A percentile compares a stretch with the other conserved stretches of the same genome.
phyloP scores from a whole-genome alignment of 2,888 invertebrate species.

The Drosophila diplacantha region DNA sequence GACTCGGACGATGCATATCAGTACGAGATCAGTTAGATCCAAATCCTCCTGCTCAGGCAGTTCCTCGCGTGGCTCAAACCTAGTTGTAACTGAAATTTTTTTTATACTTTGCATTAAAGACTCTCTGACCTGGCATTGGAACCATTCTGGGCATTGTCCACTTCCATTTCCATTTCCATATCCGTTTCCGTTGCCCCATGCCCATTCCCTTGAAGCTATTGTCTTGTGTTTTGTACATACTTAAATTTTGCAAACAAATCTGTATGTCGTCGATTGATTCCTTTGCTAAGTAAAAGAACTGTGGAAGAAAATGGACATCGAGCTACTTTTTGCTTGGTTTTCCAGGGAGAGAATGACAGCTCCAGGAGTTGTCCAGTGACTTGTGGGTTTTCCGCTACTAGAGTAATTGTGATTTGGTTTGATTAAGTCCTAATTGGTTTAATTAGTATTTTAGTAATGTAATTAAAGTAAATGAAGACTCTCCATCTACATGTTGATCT shows the following conservation, averaged over 20 bases:
- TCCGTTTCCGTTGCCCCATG: neutral
- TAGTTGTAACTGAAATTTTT: conserved; percentile 32
- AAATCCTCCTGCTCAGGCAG: conserved; percentile 15
- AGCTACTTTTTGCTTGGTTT: neutral
- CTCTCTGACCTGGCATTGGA: conserved; percentile 22
- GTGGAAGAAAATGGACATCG: conserved; percentile 2
- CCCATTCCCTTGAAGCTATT: conserved; percentile 17
- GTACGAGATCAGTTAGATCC: conserved; percentile 67
- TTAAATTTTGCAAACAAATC: conserved; percentile 46
- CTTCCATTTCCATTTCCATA: conserved; percentile 1
- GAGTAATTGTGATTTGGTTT: neutral
- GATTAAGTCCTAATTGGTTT: neutral
- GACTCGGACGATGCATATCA: conserved; percentile 77
- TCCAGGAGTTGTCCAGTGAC: neutral
- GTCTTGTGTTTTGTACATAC: conserved; percentile 56
- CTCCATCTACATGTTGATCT: neutral
- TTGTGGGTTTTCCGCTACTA: neutral
- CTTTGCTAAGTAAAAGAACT: conserved; percentile 49
- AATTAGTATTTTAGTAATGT: neutral
- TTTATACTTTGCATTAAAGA: conserved; percentile 29
- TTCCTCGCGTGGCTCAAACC: conserved; percentile 41
- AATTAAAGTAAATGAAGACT: neutral
- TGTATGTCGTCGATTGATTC: conserved; percentile 31
- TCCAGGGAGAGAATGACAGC: neutral
- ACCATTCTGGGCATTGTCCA: neutral